phyloP scores from a whole-genome alignment of 2,888 invertebrate genomes.

The Drosophila birchii region DNA sequence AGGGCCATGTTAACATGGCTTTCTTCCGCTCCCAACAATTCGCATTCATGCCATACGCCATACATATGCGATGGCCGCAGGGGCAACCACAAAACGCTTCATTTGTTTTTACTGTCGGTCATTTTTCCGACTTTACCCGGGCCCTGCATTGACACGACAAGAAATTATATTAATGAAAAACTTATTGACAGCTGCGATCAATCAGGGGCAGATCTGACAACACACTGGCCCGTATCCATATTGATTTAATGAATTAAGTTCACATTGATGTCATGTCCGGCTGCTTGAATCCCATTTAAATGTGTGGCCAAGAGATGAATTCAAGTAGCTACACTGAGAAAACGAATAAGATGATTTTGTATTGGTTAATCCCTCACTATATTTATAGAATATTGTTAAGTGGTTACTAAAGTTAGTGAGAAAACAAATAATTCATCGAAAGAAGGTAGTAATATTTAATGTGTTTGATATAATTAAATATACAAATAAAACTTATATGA shows the following conservation, averaged over 20 bases:
- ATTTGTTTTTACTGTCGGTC: slow-evolving; percentile 74
- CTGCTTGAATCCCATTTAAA: slow-evolving; percentile 33
- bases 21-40: slow-evolving; percentile 35
- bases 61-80: slow-evolving; percentile 12
- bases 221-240: slow-evolving; percentile 44
- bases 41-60: background rate
- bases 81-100: slow-evolving; percentile 64
- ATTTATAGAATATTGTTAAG: background rate
- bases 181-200: slow-evolving; percentile 83
- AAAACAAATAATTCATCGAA: background rate
- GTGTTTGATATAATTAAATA: background rate
- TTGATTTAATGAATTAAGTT: slow-evolving; percentile 65
- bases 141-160: slow-evolving; percentile 65
- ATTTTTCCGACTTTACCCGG: slow-evolving; percentile 27
- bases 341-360: background rate
- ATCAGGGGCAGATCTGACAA: slow-evolving; percentile 69
- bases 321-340: slow-evolving; percentile 9
- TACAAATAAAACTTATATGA: background rate
- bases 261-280: slow-evolving; percentile 34
- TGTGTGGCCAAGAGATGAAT: slow-evolving; percentile 21
- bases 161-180: slow-evolving; percentile 81
- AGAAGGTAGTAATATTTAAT: background rate
- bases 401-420: background rate
- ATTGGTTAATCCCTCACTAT: no score
- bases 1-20: slow-evolving; percentile 71